Percentiles rank a stretch among this genome's conserved stretches.
These are phyloP conservation scores for Cerastoderma edule DNA, from an alignment of 2,888 invertebrate genomes.

Conservation along the genomic window DNA sequence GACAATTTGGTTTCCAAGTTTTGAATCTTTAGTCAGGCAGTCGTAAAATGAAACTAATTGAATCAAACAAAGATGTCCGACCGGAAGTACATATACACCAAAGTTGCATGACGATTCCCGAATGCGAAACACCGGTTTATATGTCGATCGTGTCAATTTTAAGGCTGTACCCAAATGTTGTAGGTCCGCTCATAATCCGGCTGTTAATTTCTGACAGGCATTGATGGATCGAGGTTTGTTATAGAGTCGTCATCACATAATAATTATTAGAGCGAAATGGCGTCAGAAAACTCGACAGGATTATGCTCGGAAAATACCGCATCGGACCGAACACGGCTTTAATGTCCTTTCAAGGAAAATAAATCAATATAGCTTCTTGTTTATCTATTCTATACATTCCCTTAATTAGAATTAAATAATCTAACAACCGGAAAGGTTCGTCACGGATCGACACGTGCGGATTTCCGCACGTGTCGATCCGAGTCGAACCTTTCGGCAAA, in stretches of 20 bases:
- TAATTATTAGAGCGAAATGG: neutral
- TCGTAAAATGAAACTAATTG: no score
- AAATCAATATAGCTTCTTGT: neutral
- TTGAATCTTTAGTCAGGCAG: no score
- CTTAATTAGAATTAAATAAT: no score
- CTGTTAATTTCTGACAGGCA: slow-evolving; percentile 16
- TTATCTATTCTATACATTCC: neutral
- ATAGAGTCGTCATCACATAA: neutral
- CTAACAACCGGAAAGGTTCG: neutral
- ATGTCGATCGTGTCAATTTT: no score
- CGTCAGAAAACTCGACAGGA: neutral
- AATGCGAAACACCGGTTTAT: no score
- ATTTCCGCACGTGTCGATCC: neutral
- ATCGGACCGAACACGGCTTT: no score
- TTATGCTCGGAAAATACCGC: neutral
- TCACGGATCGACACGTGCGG: neutral
- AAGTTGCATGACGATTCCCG: no score
- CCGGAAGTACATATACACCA: no score
- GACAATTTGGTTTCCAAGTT: no score
- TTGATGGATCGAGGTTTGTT: slow-evolving; percentile 9
- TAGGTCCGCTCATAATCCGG: no score
- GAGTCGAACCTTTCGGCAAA: neutral
- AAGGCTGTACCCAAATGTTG: no score
- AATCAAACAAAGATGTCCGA: no score
- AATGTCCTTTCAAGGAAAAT: neutral